phyloP scores from a whole-genome alignment of 2,113 vertebrate species.

The Odocoileus virginianus region DNA sequence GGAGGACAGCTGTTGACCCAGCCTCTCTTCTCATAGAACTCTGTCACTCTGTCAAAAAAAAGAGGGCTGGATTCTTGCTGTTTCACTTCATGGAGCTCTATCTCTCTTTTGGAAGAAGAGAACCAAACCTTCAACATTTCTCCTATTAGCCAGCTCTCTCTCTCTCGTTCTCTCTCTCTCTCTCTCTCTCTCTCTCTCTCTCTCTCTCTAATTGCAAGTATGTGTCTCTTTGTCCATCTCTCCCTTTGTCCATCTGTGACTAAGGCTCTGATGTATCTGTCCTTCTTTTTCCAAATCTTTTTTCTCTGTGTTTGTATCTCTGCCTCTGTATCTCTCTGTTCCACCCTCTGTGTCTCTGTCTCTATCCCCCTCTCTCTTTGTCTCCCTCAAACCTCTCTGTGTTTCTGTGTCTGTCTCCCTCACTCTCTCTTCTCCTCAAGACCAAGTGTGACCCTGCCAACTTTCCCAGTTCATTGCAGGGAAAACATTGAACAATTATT shows the following conservation, averaged over 20 bases:
- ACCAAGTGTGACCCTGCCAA: background rate
- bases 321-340: background rate
- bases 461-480: conserved; percentile 14
- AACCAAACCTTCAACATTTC: background rate
- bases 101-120: background rate
- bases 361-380: background rate
- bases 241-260: background rate
- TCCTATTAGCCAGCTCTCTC: background rate
- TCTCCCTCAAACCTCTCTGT: background rate
- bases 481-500: conserved; percentile 8
- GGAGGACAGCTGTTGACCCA: background rate
- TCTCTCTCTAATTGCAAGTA: too few species aligned
- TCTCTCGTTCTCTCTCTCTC: background rate
- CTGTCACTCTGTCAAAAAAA: background rate
- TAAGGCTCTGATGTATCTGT: background rate
- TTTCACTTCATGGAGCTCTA: background rate
- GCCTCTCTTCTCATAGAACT: background rate
- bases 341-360: background rate
- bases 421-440: background rate
- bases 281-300: background rate
- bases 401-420: background rate
- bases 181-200: background rate
- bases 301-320: background rate
- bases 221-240: background rate
- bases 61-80: background rate